phyloP scores from a whole-genome alignment of 2,888 invertebrate genomes.

The Drosophila pseudotalamancana region DNA sequence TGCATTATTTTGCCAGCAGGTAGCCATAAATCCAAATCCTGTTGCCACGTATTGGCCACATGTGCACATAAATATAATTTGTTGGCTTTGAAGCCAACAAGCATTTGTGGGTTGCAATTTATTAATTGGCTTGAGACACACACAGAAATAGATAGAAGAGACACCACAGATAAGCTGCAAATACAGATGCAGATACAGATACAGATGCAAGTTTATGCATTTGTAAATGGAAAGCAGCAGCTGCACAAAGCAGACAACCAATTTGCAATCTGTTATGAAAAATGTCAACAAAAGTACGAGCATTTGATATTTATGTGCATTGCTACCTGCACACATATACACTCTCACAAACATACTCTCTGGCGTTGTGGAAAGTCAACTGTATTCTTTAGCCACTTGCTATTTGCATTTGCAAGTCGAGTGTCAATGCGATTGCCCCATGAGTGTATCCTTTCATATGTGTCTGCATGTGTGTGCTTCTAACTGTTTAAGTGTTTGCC shows the following conservation, averaged over 20 bases:
- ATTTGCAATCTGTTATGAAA: conserved; percentile 72
- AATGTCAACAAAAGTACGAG: conserved; percentile 58
- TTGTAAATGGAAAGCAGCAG: conserved; percentile 38
- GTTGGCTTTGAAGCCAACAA: conserved; percentile 29
- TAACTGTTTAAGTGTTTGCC: conserved; percentile 17
- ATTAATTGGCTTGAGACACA: conserved; percentile 59
- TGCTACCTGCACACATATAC: conserved; percentile 38
- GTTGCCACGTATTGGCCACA: conserved; percentile 27
- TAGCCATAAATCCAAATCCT: conserved; percentile 22
- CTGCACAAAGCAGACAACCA: conserved; percentile 62
- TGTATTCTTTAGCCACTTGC: conserved; percentile 45
- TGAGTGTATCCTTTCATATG: background rate
- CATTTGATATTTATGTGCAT: conserved; percentile 61
- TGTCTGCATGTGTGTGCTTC: conserved; percentile 3
- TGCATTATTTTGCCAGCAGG: background rate
- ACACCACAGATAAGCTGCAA: background rate
- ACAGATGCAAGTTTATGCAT: background rate
- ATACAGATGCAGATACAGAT: conserved; percentile 2
- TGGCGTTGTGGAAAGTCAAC: conserved; percentile 47
- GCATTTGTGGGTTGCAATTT: conserved; percentile 51
- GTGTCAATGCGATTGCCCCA: conserved; percentile 46
- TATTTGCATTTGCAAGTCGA: conserved; percentile 39
- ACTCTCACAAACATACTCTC: conserved; percentile 25
- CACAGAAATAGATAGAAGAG: background rate
- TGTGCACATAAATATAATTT: conserved; percentile 45